phyloP scores from a whole-genome alignment of 2,888 invertebrate species.

The Chrysolina americana region DNA sequence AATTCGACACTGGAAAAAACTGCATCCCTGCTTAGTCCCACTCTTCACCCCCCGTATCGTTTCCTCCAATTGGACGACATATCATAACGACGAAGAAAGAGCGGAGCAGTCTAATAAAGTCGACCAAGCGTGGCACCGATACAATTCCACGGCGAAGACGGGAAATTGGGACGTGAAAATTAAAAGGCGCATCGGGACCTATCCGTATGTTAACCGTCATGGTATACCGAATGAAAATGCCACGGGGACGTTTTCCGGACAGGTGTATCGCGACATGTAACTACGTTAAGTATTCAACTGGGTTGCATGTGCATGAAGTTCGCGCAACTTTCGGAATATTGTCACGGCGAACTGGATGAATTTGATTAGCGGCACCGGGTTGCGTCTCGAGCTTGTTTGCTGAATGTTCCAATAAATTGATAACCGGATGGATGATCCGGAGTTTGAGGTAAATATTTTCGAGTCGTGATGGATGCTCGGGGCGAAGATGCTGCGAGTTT shows the following conservation, averaged over 20 bases:
- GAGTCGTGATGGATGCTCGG: too few species aligned
- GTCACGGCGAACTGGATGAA: slow-evolving; percentile 12
- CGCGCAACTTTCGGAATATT: slow-evolving; percentile 16
- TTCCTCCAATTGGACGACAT: not conserved
- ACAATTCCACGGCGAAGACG: not conserved
- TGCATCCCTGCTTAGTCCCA: too few species aligned
- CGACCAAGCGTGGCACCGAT: not conserved
- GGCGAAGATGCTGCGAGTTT: too few species aligned
- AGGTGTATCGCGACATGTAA: slow-evolving; percentile 28
- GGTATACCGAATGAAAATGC: slow-evolving; percentile 29
- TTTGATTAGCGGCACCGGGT: slow-evolving; percentile 5
- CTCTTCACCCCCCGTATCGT: not conserved
- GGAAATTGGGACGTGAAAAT: slow-evolving; percentile 26
- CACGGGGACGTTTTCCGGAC: slow-evolving; percentile 17
- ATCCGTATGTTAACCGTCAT: slow-evolving; percentile 32
- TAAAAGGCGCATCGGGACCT: slow-evolving; percentile 31
- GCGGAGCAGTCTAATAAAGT: not conserved
- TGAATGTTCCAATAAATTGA: slow-evolving; percentile 1
- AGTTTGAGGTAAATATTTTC: not conserved
- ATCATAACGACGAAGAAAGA: not conserved
- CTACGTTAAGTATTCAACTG: slow-evolving; percentile 27
- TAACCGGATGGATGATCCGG: not conserved
- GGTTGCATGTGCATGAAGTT: slow-evolving; percentile 30
- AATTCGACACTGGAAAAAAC: too few species aligned
- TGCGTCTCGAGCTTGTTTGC: not conserved